Evolutionary conservation across 1,140 invertebrate genomes (phyloP).

Genomic region (Ericerus pela): DNA sequence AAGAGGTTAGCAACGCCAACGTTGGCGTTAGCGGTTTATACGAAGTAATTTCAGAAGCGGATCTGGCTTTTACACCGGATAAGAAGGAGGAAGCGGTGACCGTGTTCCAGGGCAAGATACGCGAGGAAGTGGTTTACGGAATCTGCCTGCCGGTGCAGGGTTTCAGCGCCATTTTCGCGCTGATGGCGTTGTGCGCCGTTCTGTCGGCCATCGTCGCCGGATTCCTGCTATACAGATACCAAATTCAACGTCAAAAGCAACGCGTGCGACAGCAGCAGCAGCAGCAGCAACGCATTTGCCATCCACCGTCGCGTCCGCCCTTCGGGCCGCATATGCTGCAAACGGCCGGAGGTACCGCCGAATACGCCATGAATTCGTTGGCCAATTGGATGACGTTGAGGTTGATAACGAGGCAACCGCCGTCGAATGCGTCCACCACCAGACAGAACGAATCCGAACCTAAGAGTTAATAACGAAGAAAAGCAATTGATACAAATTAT

Average conservation of each 20-base stretch:
- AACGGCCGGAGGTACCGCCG: background rate
- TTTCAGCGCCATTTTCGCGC: slow-evolving; percentile 72
- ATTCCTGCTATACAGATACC: slow-evolving; percentile 54
- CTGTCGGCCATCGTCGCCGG: slow-evolving; percentile 63
- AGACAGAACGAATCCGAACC: background rate
- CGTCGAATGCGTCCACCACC: background rate
- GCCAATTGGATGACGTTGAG: slow-evolving; percentile 7
- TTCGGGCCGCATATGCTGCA: slow-evolving; percentile 4
- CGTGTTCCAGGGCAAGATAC: slow-evolving; percentile 70
- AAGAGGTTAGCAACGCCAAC: slow-evolving; percentile 60
- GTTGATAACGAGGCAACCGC: background rate
- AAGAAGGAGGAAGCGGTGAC: slow-evolving; percentile 65
- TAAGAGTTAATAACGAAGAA: slow-evolving; percentile 6
- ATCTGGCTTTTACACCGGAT: slow-evolving; percentile 77
- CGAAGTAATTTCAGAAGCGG: slow-evolving; percentile 82
- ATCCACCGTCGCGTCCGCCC: slow-evolving; percentile 28
- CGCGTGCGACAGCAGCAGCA: slow-evolving; percentile 28
- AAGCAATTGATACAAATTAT: too few species aligned
- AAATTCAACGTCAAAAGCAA: slow-evolving; percentile 47
- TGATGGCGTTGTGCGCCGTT: slow-evolving; percentile 68
- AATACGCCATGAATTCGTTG: background rate
- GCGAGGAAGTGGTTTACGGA: slow-evolving; percentile 76
- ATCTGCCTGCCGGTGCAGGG: slow-evolving; percentile 77
- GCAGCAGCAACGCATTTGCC: slow-evolving; percentile 32
- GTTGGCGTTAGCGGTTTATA: slow-evolving; percentile 74